Percentiles rank a stretch among this genome's conserved stretches.
These are phyloP conservation scores for Pelobates fuscus DNA, from an alignment of 2,113 vertebrate species.

Conservation along the genomic window DNA sequence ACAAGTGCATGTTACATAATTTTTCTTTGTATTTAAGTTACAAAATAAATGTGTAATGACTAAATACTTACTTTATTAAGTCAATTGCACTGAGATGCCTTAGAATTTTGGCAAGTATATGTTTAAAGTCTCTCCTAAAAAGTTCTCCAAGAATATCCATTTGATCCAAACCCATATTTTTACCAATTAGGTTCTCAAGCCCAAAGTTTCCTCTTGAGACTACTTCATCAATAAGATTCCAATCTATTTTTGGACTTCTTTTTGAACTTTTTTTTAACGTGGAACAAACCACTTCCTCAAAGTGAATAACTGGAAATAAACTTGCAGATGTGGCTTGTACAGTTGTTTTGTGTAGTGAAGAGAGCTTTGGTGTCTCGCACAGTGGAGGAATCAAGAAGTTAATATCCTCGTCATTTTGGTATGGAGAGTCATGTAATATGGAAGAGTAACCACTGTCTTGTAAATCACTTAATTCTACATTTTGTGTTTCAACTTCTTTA, in stretches of 20 bases:
- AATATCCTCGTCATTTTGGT: constrained; percentile 58
- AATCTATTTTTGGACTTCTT: constrained; percentile 77
- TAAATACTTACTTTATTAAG: constrained; percentile 82
- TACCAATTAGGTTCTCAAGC: constrained; percentile 84
- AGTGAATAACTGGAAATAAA: constrained; percentile 77
- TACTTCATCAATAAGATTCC: constrained; percentile 70
- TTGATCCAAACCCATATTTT: constrained; percentile 82
- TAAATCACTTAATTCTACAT: constrained; percentile 55
- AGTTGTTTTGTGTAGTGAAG: constrained; percentile 20
- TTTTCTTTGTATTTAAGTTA: too few species aligned
- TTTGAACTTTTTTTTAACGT: constrained; percentile 74
- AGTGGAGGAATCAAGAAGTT: constrained; percentile 60
- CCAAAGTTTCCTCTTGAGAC: constrained; percentile 63
- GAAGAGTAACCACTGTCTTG: constrained; percentile 75
- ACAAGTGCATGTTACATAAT: too few species aligned
- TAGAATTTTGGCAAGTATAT: constrained; percentile 78
- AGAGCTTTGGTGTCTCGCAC: constrained; percentile 57
- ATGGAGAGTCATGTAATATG: constrained; percentile 57
- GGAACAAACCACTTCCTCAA: constrained; percentile 79
- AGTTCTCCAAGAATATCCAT: constrained; percentile 81
- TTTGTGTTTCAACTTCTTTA: constrained; percentile 55
- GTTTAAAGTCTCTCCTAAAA: constrained; percentile 76
- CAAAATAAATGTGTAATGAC: too few species aligned
- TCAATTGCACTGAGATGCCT: constrained; percentile 75
- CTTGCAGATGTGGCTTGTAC: constrained; percentile 62